Evolutionary conservation across 2,888 invertebrate genomes (phyloP).

Genomic region (Cabera pusaria): DNA sequence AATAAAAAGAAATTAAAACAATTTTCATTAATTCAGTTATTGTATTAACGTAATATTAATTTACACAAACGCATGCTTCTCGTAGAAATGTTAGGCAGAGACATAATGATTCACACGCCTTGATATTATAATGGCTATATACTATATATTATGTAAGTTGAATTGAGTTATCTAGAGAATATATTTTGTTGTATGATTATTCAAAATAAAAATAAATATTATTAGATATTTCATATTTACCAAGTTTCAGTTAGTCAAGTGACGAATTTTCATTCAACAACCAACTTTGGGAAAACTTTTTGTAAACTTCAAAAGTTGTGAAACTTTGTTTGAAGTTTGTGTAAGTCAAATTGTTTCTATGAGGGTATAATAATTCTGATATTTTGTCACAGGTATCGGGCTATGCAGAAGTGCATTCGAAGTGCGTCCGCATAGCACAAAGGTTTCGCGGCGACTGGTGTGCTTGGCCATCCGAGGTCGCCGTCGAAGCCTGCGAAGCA

Average conservation of each 20-base stretch:
- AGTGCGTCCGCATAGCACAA: conserved; percentile 64
- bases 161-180: too few relatives aligned
- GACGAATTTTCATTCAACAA: conserved; percentile 45
- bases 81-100: too few relatives aligned
- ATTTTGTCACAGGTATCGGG: conserved; percentile 43
- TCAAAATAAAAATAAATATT: background rate
- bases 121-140: too few relatives aligned
- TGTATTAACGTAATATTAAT: too few relatives aligned
- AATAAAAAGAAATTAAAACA: too few relatives aligned
- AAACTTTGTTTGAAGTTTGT: conserved; percentile 34
- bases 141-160: too few relatives aligned
- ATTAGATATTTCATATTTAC: conserved; percentile 9
- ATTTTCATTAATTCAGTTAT: too few relatives aligned
- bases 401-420: conserved; percentile 51
- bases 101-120: too few relatives aligned
- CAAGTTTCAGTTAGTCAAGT: conserved; percentile 28
- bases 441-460: conserved; percentile 69
- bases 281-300: conserved; percentile 41
- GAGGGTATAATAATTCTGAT: conserved; percentile 11
- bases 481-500: conserved; percentile 61
- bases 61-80: too few relatives aligned
- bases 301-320: conserved; percentile 38
- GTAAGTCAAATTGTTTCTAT: conserved; percentile 14
- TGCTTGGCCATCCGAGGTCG: conserved; percentile 53
- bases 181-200: too few relatives aligned